phyloP scores from a whole-genome alignment of 2,888 invertebrate species.

The Malthinus flaveolus region DNA sequence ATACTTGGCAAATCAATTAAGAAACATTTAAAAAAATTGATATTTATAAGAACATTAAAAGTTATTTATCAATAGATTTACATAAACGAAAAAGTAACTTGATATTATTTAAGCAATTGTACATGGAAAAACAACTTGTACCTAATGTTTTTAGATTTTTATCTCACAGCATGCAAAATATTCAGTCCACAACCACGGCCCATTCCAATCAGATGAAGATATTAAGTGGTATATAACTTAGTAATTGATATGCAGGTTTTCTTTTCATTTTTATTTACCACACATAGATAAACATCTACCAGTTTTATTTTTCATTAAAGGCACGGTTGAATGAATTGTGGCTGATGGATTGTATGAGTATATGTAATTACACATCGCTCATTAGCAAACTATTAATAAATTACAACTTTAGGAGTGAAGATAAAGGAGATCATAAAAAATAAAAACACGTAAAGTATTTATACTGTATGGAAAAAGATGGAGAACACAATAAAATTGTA shows the following conservation, averaged over 20 bases:
- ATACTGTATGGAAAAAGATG: constrained; percentile 27
- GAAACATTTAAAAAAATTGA: not conserved
- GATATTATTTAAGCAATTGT: not conserved
- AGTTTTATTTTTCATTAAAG: constrained; percentile 2
- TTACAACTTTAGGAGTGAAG: constrained; percentile 13
- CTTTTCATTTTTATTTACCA: not conserved
- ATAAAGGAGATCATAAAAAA: constrained; percentile 41
- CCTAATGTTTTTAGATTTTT: not conserved
- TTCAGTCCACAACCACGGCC: not conserved
- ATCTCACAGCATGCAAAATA: constrained; percentile 4
- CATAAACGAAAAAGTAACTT: not conserved
- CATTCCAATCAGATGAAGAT: constrained; percentile 4
- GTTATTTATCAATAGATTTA: not conserved
- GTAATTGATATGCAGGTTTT: constrained; percentile 17
- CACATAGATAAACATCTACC: not conserved
- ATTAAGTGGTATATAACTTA: constrained; percentile 19
- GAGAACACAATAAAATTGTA: constrained; percentile 36
- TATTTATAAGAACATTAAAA: no score
- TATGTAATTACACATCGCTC: no score
- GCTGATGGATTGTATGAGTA: constrained; percentile 10
- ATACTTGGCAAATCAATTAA: not conserved
- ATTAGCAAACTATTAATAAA: no score
- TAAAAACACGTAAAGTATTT: constrained; percentile 44
- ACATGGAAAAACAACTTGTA: constrained; percentile 1
- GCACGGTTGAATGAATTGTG: not conserved